Percentiles rank a stretch among this genome's conserved stretches.
Conservation (phyloP, 1,140 invertebrate species). For the Lordiphosa collinella region DNA sequence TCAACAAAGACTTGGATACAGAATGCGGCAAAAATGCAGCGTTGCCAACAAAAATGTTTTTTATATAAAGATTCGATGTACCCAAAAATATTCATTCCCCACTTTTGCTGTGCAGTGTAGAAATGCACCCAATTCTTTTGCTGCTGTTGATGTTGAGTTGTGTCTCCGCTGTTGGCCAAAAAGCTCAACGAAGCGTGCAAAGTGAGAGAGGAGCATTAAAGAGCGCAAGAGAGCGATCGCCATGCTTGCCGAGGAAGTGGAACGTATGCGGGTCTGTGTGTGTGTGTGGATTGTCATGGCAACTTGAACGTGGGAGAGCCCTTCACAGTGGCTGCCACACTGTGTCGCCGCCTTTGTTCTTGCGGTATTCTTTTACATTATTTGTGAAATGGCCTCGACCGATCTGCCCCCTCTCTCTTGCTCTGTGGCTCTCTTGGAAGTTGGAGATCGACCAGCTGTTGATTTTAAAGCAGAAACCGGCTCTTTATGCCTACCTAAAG, state of each 20-base stretch:
- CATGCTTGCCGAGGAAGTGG: conserved; percentile 52
- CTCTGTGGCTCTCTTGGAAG: neutral
- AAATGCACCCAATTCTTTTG: too few species aligned
- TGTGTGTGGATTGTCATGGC: conserved; percentile 34
- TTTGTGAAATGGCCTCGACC: conserved; percentile 55
- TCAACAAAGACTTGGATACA: too few species aligned
- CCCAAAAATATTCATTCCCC: too few species aligned
- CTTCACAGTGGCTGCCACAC: conserved; percentile 26
- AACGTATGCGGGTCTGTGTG: conserved; percentile 23
- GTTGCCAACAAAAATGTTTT: too few species aligned
- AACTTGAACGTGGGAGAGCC: conserved; percentile 67
- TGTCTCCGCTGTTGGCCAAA: conserved; percentile 47
- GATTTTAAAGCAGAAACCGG: conserved; percentile 40
- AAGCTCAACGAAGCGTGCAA: conserved; percentile 56
- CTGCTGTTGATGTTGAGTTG: conserved; percentile 5
- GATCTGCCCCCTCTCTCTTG: conserved; percentile 13
- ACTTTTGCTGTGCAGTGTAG: too few species aligned
- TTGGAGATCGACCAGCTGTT: conserved; percentile 60
- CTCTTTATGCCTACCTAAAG: too few species aligned
- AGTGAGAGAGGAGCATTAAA: conserved; percentile 1
- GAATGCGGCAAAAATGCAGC: too few species aligned
- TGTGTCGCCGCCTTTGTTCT: conserved; percentile 46
- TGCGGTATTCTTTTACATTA: conserved; percentile 27
- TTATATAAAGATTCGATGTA: too few species aligned
- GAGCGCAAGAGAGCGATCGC: conserved; percentile 7